A percentile compares a stretch with the other conserved stretches of the same genome.
Evolutionary conservation across 2,888 invertebrate genomes (phyloP).

Genomic region (Ypsolopha scabrella): DNA sequence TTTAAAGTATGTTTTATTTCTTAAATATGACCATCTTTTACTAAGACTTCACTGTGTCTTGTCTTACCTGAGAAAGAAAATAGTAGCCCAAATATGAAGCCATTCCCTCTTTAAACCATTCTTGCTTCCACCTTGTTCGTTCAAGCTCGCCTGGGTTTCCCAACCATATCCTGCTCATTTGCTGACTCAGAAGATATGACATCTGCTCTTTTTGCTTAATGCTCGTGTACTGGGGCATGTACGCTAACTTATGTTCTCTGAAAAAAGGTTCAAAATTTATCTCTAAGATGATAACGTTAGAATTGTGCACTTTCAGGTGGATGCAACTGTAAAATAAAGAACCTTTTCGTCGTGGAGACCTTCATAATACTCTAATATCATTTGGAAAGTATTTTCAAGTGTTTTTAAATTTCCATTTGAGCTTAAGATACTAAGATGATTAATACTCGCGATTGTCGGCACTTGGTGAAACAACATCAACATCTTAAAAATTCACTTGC

Average conservation of each 20-base stretch:
- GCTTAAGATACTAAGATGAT: no score
- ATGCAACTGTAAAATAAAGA: no score
- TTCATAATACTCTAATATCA: no score
- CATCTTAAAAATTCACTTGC: no score
- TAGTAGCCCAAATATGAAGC: constrained; percentile 55
- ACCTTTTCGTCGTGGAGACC: no score
- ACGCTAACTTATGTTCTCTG: constrained; percentile 37
- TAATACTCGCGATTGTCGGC: no score
- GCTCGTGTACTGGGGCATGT: constrained; percentile 35
- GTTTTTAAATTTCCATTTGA: no score
- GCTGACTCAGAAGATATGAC: constrained; percentile 49
- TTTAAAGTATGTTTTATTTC: not conserved
- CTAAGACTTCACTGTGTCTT: not conserved
- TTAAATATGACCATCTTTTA: not conserved
- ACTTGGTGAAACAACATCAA: no score
- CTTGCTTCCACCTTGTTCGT: constrained; percentile 50
- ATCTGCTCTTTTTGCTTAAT: constrained; percentile 41
- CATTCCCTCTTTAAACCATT: constrained; percentile 61
- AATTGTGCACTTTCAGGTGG: no score
- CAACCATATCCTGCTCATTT: constrained; percentile 50
- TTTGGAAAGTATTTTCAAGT: no score
- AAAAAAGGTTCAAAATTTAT: constrained; percentile 9
- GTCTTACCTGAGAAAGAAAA: constrained; percentile 40
- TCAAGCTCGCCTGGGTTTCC: constrained; percentile 50
- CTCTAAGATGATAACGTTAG: no score